Conservation (phyloP, 2,113 vertebrate species). For the Scytalopus superciliaris region DNA sequence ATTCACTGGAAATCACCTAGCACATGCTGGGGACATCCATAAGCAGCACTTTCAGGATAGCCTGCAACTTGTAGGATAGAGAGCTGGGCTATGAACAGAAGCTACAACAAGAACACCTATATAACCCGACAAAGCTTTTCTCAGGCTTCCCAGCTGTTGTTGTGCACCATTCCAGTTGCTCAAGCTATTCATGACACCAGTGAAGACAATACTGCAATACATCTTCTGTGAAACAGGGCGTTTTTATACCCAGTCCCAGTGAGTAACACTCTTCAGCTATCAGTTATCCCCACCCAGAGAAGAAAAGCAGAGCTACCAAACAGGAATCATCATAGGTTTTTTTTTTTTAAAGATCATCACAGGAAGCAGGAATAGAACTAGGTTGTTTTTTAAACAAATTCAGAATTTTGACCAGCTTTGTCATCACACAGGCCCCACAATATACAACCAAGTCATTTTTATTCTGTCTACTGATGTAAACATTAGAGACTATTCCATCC, state of each 20-base stretch:
- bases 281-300: not conserved
- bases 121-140: not conserved
- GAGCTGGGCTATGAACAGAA: not conserved
- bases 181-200: not conserved
- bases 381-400: not conserved
- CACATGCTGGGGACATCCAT: rapidly evolving
- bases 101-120: not conserved
- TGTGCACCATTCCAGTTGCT: not conserved
- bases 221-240: not conserved
- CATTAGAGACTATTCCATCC: not conserved
- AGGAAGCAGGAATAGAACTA: not conserved
- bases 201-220: not conserved
- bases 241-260: not conserved
- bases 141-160: not conserved
- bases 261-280: not conserved
- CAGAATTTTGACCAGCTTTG: not conserved
- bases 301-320: not conserved
- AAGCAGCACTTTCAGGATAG: not conserved
- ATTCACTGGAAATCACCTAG: not conserved
- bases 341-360: not conserved
- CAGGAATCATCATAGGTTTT: not conserved
- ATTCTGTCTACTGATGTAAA: slow-evolving; percentile 1
- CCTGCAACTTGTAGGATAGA: not conserved
- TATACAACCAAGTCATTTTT: not conserved
- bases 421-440: not conserved